A percentile compares a stretch with the other conserved stretches of the same genome.
These are phyloP conservation scores for Cepaea nemoralis DNA, from an alignment of 1,140 invertebrate species.

Conservation along the genomic window DNA sequence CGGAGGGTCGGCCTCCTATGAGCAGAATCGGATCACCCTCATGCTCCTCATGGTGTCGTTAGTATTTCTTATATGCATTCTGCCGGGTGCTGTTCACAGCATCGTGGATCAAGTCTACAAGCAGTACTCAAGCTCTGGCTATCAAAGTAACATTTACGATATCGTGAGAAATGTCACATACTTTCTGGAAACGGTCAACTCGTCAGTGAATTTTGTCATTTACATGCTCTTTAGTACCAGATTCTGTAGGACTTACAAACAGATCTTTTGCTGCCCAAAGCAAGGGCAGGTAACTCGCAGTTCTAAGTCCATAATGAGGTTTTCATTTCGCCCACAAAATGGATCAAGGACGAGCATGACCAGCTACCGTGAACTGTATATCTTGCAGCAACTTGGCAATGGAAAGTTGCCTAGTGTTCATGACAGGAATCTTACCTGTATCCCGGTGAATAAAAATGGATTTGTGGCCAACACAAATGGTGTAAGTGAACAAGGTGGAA, in stretches of 20 bases:
- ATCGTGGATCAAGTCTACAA: slow-evolving; percentile 48
- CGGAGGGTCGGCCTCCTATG: slow-evolving; percentile 43
- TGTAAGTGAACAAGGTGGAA: slow-evolving; percentile 9
- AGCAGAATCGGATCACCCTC: slow-evolving; percentile 60
- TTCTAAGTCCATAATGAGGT: slow-evolving; percentile 39
- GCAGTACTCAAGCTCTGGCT: slow-evolving; percentile 54
- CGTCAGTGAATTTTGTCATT: slow-evolving; percentile 65
- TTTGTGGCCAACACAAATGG: background rate
- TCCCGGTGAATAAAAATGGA: slow-evolving; percentile 22
- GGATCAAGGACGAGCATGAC: slow-evolving; percentile 34
- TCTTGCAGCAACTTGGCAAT: slow-evolving; percentile 30
- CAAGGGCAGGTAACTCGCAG: background rate
- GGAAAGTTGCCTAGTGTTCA: background rate
- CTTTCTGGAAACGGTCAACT: slow-evolving; percentile 63
- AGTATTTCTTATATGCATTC: slow-evolving; percentile 60
- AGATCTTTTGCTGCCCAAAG: slow-evolving; percentile 60
- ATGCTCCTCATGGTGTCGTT: slow-evolving; percentile 63
- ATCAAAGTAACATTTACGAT: slow-evolving; percentile 52
- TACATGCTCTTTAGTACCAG: slow-evolving; percentile 64
- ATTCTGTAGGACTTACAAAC: slow-evolving; percentile 58
- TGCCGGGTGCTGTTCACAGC: slow-evolving; percentile 62
- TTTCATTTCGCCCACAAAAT: slow-evolving; percentile 23
- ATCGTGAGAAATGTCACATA: slow-evolving; percentile 56
- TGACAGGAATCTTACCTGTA: background rate
- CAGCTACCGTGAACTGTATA: slow-evolving; percentile 38